phyloP scores from a whole-genome alignment of 2,113 vertebrate species.

The Platanista minor region DNA sequence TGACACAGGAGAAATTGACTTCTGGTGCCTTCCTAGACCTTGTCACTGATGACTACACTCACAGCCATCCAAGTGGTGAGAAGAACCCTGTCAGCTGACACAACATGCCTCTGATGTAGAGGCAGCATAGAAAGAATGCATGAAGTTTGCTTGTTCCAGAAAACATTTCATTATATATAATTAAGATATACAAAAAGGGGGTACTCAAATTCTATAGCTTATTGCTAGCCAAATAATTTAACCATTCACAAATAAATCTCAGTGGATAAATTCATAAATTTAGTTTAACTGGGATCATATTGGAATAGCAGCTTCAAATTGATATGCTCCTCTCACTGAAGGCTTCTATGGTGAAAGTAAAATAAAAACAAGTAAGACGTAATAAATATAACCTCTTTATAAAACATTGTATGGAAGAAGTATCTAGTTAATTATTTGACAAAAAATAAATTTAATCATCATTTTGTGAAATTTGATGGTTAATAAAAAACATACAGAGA shows the following conservation, averaged over 20 bases:
- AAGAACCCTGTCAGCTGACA: slow-evolving; percentile 50
- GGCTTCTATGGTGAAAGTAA: not conserved
- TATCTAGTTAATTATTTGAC: not conserved
- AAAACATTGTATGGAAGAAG: not conserved
- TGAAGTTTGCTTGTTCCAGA: slow-evolving; percentile 68
- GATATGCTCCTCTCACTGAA: not conserved
- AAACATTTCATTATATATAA: slow-evolving; percentile 76
- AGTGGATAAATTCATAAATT: slow-evolving; percentile 39
- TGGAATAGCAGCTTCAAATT: slow-evolving; percentile 11
- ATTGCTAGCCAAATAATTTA: not conserved
- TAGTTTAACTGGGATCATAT: slow-evolving; percentile 21
- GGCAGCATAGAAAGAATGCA: slow-evolving; percentile 20
- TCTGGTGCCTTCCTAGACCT: slow-evolving; percentile 28
- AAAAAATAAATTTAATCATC: not conserved
- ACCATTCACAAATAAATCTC: slow-evolving; percentile 18
- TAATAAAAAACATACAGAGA: not conserved
- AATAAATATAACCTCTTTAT: not conserved
- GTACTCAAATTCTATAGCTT: slow-evolving; percentile 56
- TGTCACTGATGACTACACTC: slow-evolving; percentile 7
- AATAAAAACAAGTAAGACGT: not conserved
- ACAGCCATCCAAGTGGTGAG: slow-evolving; percentile 55
- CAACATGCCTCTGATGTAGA: slow-evolving; percentile 65
- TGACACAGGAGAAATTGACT: slow-evolving; percentile 29
- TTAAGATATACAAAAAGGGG: slow-evolving; percentile 64
- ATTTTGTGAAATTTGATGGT: not conserved